phyloP scores from a whole-genome alignment of 2,797 vertebrate species.

The Falco novaeseelandiae region DNA sequence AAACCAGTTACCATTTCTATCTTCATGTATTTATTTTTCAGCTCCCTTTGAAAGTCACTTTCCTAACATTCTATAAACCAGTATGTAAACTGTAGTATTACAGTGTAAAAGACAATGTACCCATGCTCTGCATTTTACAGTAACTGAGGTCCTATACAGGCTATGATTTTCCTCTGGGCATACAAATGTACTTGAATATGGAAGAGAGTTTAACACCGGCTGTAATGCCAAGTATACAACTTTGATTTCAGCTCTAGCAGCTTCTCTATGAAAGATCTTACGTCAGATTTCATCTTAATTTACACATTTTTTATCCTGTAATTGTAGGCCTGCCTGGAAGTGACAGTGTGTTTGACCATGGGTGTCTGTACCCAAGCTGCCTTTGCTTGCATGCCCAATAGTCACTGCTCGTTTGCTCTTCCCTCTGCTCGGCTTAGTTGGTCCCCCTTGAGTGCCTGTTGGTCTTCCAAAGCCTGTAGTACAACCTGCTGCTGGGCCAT shows the following conservation, averaged over 20 bases:
- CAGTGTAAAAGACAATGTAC: neutral
- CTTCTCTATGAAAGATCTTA: neutral
- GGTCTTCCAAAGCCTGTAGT: neutral
- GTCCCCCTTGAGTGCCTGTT: rapidly evolving
- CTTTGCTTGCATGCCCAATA: neutral
- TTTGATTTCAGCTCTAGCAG: neutral
- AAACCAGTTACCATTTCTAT: neutral
- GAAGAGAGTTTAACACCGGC: neutral
- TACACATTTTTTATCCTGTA: neutral
- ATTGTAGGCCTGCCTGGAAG: neutral
- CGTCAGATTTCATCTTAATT: neutral
- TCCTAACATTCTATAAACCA: neutral
- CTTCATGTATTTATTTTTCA: neutral
- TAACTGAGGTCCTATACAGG: neutral
- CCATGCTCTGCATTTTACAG: neutral
- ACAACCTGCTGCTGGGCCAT: neutral
- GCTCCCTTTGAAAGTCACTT: neutral
- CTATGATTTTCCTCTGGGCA: neutral
- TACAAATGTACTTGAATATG: neutral
- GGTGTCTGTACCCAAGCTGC: neutral
- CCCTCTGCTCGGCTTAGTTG: neutral
- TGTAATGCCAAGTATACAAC: neutral
- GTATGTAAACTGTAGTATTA: neutral
- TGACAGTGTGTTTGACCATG: neutral
- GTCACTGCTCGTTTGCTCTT: neutral